Evolutionary conservation across 2,888 invertebrate genomes (phyloP).

Genomic region (Chloroclystis v-ata): DNA sequence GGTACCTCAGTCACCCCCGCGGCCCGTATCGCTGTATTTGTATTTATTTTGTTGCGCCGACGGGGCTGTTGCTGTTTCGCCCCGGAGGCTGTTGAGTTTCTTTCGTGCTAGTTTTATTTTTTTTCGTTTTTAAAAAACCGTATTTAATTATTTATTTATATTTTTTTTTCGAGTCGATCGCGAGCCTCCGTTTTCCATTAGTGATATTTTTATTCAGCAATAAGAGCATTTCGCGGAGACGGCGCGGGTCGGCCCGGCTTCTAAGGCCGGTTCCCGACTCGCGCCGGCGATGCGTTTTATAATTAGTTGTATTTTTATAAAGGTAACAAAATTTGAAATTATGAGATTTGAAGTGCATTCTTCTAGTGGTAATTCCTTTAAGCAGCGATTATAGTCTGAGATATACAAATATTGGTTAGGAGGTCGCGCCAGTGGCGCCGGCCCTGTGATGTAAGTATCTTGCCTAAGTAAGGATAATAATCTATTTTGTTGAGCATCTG

Average conservation of each 20-base stretch:
- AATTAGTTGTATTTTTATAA: slow-evolving; percentile 72
- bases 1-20: slow-evolving; percentile 74
- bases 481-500: slow-evolving; percentile 66
- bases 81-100: slow-evolving; percentile 68
- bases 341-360: slow-evolving; percentile 78
- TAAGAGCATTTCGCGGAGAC: slow-evolving; percentile 72
- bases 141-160: slow-evolving; percentile 73
- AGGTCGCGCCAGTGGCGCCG: slow-evolving; percentile 24
- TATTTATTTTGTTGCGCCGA: slow-evolving; percentile 75
- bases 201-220: slow-evolving; percentile 78
- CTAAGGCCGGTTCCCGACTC: slow-evolving; percentile 21
- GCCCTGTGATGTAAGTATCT: slow-evolving; percentile 72
- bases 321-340: slow-evolving; percentile 67
- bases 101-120: slow-evolving; percentile 64
- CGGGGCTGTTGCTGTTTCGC: slow-evolving; percentile 75
- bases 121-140: slow-evolving; percentile 64
- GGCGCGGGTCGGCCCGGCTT: slow-evolving; percentile 17
- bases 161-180: slow-evolving; percentile 57
- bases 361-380: slow-evolving; percentile 74
- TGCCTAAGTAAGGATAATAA: slow-evolving; percentile 74
- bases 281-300: slow-evolving; percentile 50
- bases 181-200: slow-evolving; percentile 75
- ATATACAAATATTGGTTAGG: slow-evolving; percentile 39
- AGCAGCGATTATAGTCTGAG: slow-evolving; percentile 72
- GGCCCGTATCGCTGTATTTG: slow-evolving; percentile 71